Conservation (phyloP, 2,888 invertebrate species). For the Chrysolina americana region DNA sequence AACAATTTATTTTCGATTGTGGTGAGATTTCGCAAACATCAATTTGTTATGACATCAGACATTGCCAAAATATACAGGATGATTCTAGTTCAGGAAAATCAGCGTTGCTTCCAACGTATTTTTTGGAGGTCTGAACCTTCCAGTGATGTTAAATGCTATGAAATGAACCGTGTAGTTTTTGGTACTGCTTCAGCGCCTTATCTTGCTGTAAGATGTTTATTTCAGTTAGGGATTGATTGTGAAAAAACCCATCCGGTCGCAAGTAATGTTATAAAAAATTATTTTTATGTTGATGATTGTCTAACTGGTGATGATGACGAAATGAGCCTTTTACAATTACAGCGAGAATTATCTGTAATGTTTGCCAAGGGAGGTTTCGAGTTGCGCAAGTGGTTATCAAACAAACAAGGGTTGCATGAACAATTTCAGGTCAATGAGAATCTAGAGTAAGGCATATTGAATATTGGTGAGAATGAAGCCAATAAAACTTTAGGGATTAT, state of each 20-base stretch:
- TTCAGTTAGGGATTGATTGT: constrained; percentile 42
- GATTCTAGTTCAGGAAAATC: constrained; percentile 30
- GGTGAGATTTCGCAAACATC: constrained; percentile 23
- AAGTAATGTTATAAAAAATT: constrained; percentile 37
- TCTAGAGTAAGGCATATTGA: constrained; percentile 32
- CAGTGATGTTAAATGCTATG: neutral
- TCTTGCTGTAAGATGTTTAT: constrained; percentile 45
- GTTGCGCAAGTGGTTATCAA: constrained; percentile 42
- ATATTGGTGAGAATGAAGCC: constrained; percentile 38
- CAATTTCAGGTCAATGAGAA: constrained; percentile 23
- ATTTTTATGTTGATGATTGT: constrained; percentile 52
- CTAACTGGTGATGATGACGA: constrained; percentile 41
- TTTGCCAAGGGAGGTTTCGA: constrained; percentile 44
- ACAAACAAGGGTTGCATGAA: constrained; percentile 28
- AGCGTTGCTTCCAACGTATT: constrained; percentile 35
- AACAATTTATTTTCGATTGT: constrained; percentile 38
- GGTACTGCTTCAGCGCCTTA: constrained; percentile 50
- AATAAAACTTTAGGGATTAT: constrained; percentile 44
- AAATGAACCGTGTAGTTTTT: no score
- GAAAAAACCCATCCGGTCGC: constrained; percentile 34
- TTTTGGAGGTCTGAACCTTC: constrained; percentile 32
- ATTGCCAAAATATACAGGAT: constrained; percentile 41
- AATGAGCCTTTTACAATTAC: constrained; percentile 41
- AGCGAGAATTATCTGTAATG: constrained; percentile 42
- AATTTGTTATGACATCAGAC: constrained; percentile 29